These are phyloP conservation scores for Buteo buteo DNA, from an alignment of 2,113 vertebrate species.

Conservation along the genomic window DNA sequence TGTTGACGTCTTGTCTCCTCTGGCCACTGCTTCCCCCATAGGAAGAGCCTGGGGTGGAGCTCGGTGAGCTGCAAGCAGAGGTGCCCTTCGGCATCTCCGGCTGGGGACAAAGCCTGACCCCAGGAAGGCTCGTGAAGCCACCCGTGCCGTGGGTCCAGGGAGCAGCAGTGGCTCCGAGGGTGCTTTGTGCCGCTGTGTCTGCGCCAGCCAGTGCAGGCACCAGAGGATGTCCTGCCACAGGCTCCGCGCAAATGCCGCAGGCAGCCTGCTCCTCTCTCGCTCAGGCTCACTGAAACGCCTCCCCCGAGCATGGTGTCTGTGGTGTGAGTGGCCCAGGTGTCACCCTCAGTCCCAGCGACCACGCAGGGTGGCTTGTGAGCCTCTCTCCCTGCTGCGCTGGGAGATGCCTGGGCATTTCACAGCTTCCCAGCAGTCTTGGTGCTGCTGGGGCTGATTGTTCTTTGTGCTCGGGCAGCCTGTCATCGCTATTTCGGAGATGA, in stretches of 20 bases:
- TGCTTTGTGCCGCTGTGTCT: not conserved
- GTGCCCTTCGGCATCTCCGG: not conserved
- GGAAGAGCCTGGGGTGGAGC: not conserved
- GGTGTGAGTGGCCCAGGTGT: not conserved
- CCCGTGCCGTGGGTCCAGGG: not conserved
- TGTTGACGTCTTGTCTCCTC: not conserved
- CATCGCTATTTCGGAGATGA: not conserved
- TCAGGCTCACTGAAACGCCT: not conserved
- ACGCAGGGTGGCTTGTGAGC: fast-evolving
- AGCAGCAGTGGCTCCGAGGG: not conserved
- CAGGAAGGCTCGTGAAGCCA: not conserved
- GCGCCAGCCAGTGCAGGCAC: not conserved
- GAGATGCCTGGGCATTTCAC: not conserved
- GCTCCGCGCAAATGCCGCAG: not conserved
- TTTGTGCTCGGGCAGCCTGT: not conserved
- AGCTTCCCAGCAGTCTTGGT: not conserved
- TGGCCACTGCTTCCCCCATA: not conserved
- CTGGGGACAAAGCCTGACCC: not conserved
- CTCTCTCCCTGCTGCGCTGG: not conserved
- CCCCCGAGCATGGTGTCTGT: not conserved
- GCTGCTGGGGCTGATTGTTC: not conserved
- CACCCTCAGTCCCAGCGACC: not conserved
- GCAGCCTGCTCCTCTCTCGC: not conserved
- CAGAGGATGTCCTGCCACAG: not conserved
- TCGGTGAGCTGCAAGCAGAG: not conserved